Evolutionary conservation across 2,113 vertebrate species (phyloP).

Genomic region (Eonycteris spelaea): DNA sequence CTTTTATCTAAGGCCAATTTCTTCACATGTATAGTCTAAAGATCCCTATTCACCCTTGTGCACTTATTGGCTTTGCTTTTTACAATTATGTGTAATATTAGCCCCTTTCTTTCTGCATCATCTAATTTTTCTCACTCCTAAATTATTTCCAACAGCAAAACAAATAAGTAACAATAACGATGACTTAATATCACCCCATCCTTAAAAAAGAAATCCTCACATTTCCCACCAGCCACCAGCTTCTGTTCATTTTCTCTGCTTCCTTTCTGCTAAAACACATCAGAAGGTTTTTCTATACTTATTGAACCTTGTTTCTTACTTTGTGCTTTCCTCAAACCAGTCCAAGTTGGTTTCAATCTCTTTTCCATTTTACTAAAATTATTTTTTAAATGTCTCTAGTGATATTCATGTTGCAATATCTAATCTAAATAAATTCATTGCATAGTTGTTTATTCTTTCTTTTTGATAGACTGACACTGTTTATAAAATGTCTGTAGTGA

Average conservation of each 20-base stretch:
- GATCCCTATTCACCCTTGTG: not conserved
- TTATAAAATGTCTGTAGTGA: not conserved
- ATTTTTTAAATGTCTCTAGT: not conserved
- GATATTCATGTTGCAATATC: not conserved
- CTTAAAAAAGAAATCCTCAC: not conserved
- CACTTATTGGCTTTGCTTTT: not conserved
- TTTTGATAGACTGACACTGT: not conserved
- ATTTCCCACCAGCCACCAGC: not conserved
- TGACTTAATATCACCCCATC: not conserved
- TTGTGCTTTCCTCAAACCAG: not conserved
- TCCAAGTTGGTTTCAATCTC: fast-evolving
- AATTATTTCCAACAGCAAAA: not conserved
- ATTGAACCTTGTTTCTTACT: not conserved
- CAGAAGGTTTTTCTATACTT: not conserved
- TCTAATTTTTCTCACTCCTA: not conserved
- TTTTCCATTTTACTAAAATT: not conserved
- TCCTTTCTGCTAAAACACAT: not conserved
- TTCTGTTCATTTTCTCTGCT: not conserved
- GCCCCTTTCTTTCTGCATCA: not conserved
- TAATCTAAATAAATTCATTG: not conserved
- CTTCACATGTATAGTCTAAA: not conserved
- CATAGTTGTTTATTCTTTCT: not conserved
- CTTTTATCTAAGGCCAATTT: not conserved
- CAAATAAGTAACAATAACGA: not conserved
- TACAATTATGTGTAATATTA: not conserved